These are phyloP conservation scores for Idaea dimidiata DNA, from an alignment of 2,888 invertebrate species.

Conservation along the genomic window DNA sequence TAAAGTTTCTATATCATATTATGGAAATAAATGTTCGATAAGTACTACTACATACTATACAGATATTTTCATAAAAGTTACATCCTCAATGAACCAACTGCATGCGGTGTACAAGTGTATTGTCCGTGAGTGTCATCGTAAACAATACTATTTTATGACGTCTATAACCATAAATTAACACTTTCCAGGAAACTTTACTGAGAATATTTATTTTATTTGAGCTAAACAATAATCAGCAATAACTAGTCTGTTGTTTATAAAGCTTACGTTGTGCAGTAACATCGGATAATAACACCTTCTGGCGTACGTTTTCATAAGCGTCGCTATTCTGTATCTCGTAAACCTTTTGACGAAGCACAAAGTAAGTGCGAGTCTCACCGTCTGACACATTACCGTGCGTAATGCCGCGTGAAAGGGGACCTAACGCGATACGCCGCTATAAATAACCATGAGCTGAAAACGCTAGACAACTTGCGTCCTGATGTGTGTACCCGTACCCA, in stretches of 20 bases:
- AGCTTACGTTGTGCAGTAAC: neutral
- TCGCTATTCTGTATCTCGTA: neutral
- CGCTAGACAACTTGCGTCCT: conserved; percentile 22
- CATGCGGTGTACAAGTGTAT: neutral
- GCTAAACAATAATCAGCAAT: neutral
- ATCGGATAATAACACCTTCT: neutral
- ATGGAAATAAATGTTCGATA: no score
- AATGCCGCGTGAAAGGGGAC: conserved; percentile 1
- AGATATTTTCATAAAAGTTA: no score
- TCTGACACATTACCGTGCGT: conserved; percentile 2
- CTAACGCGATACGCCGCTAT: conserved; percentile 11
- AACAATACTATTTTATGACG: neutral
- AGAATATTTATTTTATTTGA: neutral
- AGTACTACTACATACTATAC: no score
- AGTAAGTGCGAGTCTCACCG: neutral
- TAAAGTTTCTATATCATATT: neutral
- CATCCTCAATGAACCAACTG: neutral
- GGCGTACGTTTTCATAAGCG: neutral
- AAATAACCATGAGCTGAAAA: conserved; percentile 17
- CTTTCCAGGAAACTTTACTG: neutral
- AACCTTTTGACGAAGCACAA: neutral
- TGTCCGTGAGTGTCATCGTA: neutral
- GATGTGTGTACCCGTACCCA: conserved; percentile 8
- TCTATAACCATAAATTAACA: neutral
- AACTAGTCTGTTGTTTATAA: no score